Evolutionary conservation across 92 coral and sea anemone genomes (phyloP).

Genomic region (Epizoanthus ramosus): DNA sequence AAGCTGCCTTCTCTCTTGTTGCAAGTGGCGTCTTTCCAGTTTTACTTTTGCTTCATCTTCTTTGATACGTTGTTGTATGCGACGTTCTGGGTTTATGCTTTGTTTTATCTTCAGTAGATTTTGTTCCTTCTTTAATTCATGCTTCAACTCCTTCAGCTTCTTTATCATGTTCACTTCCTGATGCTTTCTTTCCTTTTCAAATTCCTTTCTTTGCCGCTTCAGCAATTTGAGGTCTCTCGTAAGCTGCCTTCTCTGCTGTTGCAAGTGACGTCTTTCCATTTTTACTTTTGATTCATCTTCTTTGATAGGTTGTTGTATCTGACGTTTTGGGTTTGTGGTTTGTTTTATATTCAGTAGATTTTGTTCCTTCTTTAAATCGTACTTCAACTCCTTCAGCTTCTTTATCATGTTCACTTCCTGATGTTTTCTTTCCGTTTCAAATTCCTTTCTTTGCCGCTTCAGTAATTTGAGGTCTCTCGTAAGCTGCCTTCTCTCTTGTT

Average conservation of each 20-base stretch:
- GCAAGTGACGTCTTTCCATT: not conserved
- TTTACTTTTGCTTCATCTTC: constrained; percentile 18
- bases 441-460: constrained; percentile 53
- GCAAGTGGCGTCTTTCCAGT: not conserved
- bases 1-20: not conserved
- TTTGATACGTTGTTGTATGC: not conserved
- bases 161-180: constrained; percentile 38
- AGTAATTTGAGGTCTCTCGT: constrained; percentile 29
- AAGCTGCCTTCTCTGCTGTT: not conserved
- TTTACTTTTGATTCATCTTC: constrained; percentile 19
- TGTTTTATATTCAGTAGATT: no score
- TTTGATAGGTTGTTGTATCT: not conserved
- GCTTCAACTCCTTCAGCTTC: constrained; percentile 42
- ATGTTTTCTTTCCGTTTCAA: constrained; percentile 44
- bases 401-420: constrained; percentile 38
- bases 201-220: constrained; percentile 53
- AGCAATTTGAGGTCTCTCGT: constrained; percentile 30
- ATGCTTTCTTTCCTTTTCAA: constrained; percentile 44
- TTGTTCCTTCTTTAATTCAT: constrained; percentile 57
- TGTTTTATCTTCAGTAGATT: no score
- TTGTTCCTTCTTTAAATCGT: constrained; percentile 57
- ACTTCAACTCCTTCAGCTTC: constrained; percentile 42
- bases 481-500: not conserved
- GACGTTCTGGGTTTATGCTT: not conserved
- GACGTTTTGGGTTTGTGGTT: not conserved